A percentile compares a stretch with the other conserved stretches of the same genome.
phyloP scores from a whole-genome alignment of 2,113 vertebrate species.

The Lampris incognitus region DNA sequence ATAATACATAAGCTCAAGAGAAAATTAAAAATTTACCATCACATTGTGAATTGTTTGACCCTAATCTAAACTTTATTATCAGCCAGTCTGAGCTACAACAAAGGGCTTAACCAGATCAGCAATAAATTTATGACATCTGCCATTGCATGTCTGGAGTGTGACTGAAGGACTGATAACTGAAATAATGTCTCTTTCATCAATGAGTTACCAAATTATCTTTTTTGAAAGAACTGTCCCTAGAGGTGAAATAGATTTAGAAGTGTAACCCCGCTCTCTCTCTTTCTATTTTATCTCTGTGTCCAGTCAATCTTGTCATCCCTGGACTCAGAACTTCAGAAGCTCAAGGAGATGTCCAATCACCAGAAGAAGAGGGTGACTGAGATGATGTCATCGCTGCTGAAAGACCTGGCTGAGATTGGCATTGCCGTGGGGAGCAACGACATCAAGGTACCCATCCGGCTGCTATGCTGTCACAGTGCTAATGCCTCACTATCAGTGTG shows the following conservation, averaged over 20 bases:
- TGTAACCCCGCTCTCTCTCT: constrained; percentile 23
- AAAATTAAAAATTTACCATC: too few species aligned
- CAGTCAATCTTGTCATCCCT: constrained; percentile 92
- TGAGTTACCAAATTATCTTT: neutral
- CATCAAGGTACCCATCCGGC: constrained; percentile 86
- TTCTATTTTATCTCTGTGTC: too few species aligned
- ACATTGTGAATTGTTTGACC: too few species aligned
- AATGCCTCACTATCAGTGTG: neutral
- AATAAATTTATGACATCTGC: too few species aligned
- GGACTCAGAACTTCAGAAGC: constrained; percentile 97
- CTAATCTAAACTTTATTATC: too few species aligned
- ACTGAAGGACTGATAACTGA: too few species aligned
- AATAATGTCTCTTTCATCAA: too few species aligned
- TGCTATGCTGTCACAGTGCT: neutral
- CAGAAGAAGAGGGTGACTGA: constrained; percentile 96
- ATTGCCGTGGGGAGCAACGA: constrained; percentile 97
- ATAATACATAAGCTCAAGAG: too few species aligned
- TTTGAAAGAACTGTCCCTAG: neutral
- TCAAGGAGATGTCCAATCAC: constrained; percentile 98
- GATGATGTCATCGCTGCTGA: constrained; percentile 98
- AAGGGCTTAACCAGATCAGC: too few species aligned
- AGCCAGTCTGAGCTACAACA: too few species aligned
- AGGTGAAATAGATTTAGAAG: neutral
- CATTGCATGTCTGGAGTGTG: too few species aligned
- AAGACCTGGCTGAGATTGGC: constrained; percentile 96